Conservation (phyloP, 2,797 vertebrate species). For the Eutrigla gurnardus region DNA sequence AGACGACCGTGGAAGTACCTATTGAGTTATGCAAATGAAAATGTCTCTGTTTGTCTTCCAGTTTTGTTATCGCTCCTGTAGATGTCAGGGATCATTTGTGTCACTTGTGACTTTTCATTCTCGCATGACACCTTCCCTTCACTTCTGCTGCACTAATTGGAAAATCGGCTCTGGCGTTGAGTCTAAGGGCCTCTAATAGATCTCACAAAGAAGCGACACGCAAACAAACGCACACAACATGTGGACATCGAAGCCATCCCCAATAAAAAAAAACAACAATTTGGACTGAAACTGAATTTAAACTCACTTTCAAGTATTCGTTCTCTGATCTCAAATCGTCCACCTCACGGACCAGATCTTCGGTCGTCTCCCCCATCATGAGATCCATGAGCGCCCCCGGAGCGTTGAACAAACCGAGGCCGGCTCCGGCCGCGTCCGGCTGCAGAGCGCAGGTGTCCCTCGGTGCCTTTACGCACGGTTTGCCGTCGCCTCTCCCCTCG, state of each 20-base stretch:
- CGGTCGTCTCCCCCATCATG: conserved; percentile 81
- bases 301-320: conserved; percentile 95
- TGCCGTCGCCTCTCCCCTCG: conserved; percentile 27
- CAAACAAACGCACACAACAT: not conserved
- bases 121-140: conserved; percentile 5
- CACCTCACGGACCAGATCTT: conserved; percentile 90
- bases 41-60: not conserved
- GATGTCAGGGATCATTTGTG: not conserved
- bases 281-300: not conserved
- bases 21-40: not conserved
- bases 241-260: not conserved
- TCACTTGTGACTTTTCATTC: conserved; percentile 15
- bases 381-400: conserved; percentile 89
- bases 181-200: conserved; percentile 7
- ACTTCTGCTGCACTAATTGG: conserved; percentile 38
- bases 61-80: not conserved
- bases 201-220: not conserved
- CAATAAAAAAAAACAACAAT: not conserved
- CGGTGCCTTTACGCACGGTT: conserved; percentile 43
- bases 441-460: conserved; percentile 53
- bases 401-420: conserved; percentile 81
- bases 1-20: not conserved
- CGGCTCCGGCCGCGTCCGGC: conserved; percentile 68
- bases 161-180: conserved; percentile 58
- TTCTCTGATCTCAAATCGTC: conserved; percentile 97